These are phyloP conservation scores for Drosophila repleta DNA, from an alignment of 1,140 invertebrate genomes.

Conservation along the genomic window DNA sequence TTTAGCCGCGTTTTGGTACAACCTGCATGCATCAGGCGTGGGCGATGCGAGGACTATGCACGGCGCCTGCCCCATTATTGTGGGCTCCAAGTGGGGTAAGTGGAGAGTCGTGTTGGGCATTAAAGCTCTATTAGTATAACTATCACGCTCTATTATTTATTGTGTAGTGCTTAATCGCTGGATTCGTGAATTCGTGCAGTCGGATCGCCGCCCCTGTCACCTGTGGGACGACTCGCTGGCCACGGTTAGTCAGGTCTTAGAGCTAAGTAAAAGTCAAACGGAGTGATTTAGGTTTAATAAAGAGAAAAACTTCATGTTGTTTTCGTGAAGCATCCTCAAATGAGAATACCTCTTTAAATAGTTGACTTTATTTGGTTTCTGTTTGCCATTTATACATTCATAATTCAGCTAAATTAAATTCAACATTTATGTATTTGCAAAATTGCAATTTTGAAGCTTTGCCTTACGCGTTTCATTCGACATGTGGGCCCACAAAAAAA, in stretches of 20 bases:
- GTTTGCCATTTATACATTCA: slow-evolving; percentile 42
- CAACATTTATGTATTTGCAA: slow-evolving; percentile 47
- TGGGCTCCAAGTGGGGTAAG: slow-evolving; percentile 96
- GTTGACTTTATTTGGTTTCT: slow-evolving; percentile 51
- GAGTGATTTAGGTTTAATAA: too few relatives aligned
- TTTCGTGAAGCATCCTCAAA: slow-evolving; percentile 47
- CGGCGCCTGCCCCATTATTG: slow-evolving; percentile 98
- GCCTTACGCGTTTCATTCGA: slow-evolving; percentile 4
- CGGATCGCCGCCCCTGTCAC: slow-evolving; percentile 61
- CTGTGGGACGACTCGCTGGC: slow-evolving; percentile 51
- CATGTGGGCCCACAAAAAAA: slow-evolving; percentile 14
- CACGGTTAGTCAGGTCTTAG: slow-evolving; percentile 8
- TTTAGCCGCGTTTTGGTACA: slow-evolving; percentile 96
- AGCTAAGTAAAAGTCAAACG: slow-evolving; percentile 8
- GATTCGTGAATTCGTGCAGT: slow-evolving; percentile 68
- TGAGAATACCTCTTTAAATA: slow-evolving; percentile 56
- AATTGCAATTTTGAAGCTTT: slow-evolving; percentile 21
- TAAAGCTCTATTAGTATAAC: not conserved
- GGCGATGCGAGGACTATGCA: slow-evolving; percentile 95
- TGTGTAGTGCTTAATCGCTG: slow-evolving; percentile 73
- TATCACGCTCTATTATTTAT: slow-evolving; percentile 3
- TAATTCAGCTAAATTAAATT: slow-evolving; percentile 45
- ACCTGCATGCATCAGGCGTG: slow-evolving; percentile 94
- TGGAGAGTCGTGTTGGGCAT: not conserved
- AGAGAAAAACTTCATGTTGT: slow-evolving; percentile 4